Conservation (phyloP, 2,888 invertebrate genomes). For the Andrena bucephala region DNA sequence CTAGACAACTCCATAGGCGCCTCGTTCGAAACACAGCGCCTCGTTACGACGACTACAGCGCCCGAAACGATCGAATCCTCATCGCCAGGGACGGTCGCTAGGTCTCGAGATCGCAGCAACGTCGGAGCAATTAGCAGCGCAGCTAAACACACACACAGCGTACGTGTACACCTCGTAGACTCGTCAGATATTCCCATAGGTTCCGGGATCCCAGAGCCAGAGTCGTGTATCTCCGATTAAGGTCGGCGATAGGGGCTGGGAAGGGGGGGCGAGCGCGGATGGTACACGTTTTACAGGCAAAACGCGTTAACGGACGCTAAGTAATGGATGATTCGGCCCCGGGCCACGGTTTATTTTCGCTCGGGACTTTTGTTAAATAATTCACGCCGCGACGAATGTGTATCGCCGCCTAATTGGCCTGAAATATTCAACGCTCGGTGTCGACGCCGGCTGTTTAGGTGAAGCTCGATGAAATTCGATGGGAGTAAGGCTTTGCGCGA, state of each 20-base stretch:
- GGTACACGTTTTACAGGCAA: constrained; percentile 64
- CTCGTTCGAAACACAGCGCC: neutral
- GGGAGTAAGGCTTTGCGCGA: constrained; percentile 42
- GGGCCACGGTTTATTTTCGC: constrained; percentile 70
- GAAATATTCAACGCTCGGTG: constrained; percentile 73
- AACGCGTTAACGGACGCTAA: constrained; percentile 71
- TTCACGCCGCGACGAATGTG: constrained; percentile 70
- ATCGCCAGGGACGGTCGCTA: constrained; percentile 11
- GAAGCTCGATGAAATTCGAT: constrained; percentile 79
- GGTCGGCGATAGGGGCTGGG: constrained; percentile 53
- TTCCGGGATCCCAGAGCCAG: constrained; percentile 30
- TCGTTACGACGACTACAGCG: neutral
- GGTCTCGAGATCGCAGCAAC: constrained; percentile 35
- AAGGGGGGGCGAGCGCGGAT: constrained; percentile 11
- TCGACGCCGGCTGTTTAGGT: constrained; percentile 45
- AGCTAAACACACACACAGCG: constrained; percentile 13
- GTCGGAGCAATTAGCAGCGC: constrained; percentile 60
- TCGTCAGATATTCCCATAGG: constrained; percentile 65
- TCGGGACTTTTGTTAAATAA: constrained; percentile 76
- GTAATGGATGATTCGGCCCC: constrained; percentile 67
- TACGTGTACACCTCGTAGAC: constrained; percentile 25
- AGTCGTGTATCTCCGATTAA: constrained; percentile 65
- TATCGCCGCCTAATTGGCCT: constrained; percentile 75
- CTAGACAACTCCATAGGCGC: neutral
- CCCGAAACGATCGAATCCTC: constrained; percentile 29